Evolutionary conservation across 2,113 vertebrate species (phyloP).

Genomic region (Thamnaconus septentrionalis): DNA sequence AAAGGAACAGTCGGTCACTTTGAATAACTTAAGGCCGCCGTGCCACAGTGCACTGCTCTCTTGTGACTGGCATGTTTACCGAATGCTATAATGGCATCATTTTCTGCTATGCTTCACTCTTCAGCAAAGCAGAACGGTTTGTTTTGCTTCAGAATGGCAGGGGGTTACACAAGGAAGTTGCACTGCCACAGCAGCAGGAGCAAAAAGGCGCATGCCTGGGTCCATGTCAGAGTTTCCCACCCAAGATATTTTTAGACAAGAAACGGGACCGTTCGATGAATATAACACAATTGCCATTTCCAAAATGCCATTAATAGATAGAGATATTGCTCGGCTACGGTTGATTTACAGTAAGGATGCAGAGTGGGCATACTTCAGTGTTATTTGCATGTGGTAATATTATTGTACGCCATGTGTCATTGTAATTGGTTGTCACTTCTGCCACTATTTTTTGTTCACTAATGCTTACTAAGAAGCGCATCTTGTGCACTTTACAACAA

Average conservation of each 20-base stretch:
- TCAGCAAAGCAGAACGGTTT: constrained; percentile 74
- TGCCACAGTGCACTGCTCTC: constrained; percentile 26
- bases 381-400: too few relatives aligned
- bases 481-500: too few relatives aligned
- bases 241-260: constrained; percentile 67
- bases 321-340: too few relatives aligned
- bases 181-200: constrained; percentile 2
- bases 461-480: too few relatives aligned
- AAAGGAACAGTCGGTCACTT: constrained; percentile 29
- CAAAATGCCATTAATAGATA: too few relatives aligned
- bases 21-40: constrained; percentile 45
- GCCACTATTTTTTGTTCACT: too few relatives aligned
- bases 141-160: constrained; percentile 67
- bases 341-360: too few relatives aligned
- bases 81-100: constrained; percentile 66
- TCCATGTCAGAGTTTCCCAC: constrained; percentile 71
- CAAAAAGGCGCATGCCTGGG: constrained; percentile 36
- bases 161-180: constrained; percentile 51
- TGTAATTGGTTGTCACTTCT: too few relatives aligned
- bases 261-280: constrained; percentile 32
- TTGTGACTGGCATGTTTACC: constrained; percentile 76
- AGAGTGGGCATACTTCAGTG: too few relatives aligned
- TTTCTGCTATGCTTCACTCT: constrained; percentile 75
- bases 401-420: too few relatives aligned
- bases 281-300: background rate